A percentile compares a stretch with the other conserved stretches of the same genome.
Conservation (phyloP, 2,113 vertebrate genomes). For the Marcusenius ussheri region DNA sequence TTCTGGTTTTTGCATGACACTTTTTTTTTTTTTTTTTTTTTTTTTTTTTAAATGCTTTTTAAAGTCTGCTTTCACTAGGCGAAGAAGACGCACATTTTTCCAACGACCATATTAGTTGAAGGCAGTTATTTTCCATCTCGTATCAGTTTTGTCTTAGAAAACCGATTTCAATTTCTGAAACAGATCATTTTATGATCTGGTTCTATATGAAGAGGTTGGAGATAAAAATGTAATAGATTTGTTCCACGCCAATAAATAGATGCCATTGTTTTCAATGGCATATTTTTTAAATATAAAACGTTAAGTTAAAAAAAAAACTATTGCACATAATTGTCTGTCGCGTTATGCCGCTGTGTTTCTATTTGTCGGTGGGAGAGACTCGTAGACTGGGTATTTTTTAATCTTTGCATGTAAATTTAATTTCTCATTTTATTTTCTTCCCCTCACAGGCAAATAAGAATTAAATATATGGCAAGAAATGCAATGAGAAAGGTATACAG, state of each 20-base stretch:
- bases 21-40: too few relatives aligned
- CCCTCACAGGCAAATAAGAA: not conserved
- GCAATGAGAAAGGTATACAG: not conserved
- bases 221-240: not conserved
- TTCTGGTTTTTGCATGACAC: not conserved
- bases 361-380: not conserved
- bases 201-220: not conserved
- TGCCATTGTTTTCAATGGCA: not conserved
- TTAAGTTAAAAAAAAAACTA: not conserved
- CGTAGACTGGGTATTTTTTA: not conserved
- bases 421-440: not conserved
- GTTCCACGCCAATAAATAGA: not conserved
- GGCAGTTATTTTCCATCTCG: not conserved
- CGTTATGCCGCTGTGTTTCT: not conserved
- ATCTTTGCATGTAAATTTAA: not conserved
- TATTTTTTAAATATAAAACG: not conserved
- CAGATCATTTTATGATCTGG: not conserved
- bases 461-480: not conserved
- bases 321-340: not conserved
- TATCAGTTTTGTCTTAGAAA: not conserved
- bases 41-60: not conserved
- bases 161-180: not conserved
- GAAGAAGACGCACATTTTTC: not conserved
- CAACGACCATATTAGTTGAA: not conserved
- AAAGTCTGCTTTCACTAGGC: not conserved